phyloP scores from a whole-genome alignment of 2,113 vertebrate genomes.

The Myrmecobius fasciatus region DNA sequence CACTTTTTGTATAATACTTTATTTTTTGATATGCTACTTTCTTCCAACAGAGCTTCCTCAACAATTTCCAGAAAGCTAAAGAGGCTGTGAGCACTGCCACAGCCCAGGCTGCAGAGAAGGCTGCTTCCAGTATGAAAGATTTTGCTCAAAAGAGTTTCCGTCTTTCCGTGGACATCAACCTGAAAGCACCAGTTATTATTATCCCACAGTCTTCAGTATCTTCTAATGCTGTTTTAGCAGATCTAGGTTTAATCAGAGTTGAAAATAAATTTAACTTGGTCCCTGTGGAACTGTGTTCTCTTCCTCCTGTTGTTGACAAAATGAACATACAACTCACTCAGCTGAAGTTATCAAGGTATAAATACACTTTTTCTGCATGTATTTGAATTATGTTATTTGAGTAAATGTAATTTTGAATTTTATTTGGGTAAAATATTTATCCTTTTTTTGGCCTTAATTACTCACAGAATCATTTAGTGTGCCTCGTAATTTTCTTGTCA shows the following conservation, averaged over 20 bases:
- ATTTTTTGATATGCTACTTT: neutral
- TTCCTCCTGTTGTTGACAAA: constrained; percentile 92
- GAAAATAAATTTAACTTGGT: constrained; percentile 88
- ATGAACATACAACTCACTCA: constrained; percentile 92
- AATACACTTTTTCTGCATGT: neutral
- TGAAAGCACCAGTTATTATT: constrained; percentile 92
- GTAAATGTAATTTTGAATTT: constrained; percentile 8
- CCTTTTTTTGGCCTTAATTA: constrained; percentile 20
- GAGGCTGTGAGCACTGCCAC: constrained; percentile 92
- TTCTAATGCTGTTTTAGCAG: constrained; percentile 86
- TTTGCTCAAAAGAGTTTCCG: constrained; percentile 91
- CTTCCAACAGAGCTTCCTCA: constrained; percentile 89
- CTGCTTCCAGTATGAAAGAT: constrained; percentile 91
- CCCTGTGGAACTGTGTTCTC: constrained; percentile 79
- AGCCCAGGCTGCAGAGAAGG: constrained; percentile 92
- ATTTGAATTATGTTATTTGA: neutral
- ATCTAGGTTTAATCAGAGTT: constrained; percentile 90
- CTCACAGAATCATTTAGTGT: constrained; percentile 24
- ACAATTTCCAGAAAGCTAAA: constrained; percentile 93
- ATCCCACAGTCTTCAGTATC: constrained; percentile 89
- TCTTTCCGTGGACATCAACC: constrained; percentile 87
- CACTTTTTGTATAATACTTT: neutral
- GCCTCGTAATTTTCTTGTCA: neutral
- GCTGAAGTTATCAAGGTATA: constrained; percentile 93
- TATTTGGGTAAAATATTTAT: constrained; percentile 19